phyloP scores from a whole-genome alignment of 2,113 vertebrate genomes.

The Petaurus breviceps region DNA sequence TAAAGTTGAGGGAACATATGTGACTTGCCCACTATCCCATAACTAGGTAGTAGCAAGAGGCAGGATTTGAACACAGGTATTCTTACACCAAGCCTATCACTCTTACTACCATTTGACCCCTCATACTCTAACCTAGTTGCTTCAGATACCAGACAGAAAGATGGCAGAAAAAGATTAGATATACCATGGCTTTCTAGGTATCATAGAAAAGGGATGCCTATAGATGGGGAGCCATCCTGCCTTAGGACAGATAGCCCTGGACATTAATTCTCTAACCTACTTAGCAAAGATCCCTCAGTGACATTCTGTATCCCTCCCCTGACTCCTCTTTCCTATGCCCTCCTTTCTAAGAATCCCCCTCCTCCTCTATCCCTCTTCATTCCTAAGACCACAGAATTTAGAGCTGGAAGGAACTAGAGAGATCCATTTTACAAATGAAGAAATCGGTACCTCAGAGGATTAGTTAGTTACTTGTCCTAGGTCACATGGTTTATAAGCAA shows the following conservation, averaged over 20 bases:
- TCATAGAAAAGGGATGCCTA: not conserved
- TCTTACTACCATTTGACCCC: not conserved
- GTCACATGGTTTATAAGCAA: not conserved
- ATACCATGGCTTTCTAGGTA: not conserved
- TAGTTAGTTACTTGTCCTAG: not conserved
- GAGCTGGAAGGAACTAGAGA: not conserved
- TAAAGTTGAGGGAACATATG: not conserved
- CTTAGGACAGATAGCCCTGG: not conserved
- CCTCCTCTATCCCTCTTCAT: not conserved
- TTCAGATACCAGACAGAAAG: not conserved
- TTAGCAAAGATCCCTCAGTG: not conserved
- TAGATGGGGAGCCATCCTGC: not conserved
- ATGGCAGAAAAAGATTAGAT: not conserved
- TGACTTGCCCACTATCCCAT: not conserved
- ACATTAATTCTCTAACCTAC: not conserved
- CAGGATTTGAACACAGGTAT: not conserved
- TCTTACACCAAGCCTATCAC: not conserved
- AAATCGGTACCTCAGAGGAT: not conserved
- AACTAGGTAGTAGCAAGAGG: not conserved
- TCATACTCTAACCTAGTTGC: not conserved
- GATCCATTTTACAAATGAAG: not conserved
- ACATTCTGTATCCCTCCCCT: not conserved
- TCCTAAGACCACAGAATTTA: not conserved
- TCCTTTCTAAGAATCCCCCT: not conserved
- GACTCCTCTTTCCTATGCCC: not conserved